Percentiles rank a stretch among this genome's conserved stretches.
phyloP scores from a whole-genome alignment of 2,888 invertebrate species.

The Drosophila pseudotalamancana region DNA sequence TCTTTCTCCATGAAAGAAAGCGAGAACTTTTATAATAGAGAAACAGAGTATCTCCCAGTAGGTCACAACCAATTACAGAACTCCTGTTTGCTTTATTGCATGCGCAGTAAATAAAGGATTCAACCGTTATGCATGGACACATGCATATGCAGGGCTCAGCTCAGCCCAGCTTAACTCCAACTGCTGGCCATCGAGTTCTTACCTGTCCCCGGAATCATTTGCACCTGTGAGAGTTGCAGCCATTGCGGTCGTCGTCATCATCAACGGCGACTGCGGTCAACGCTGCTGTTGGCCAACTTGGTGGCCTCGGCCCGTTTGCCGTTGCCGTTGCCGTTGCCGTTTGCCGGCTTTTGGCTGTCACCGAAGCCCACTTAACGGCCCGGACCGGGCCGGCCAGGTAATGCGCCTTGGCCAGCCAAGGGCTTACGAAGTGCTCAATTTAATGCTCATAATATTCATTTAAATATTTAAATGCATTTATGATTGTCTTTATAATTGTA shows the following conservation, averaged over 20 bases:
- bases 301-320: slow-evolving; percentile 29
- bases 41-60: too few species aligned
- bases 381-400: slow-evolving; percentile 15
- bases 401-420: slow-evolving; percentile 10
- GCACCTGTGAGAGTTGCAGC: slow-evolving; percentile 5
- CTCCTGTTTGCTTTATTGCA: too few species aligned
- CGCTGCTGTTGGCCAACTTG: slow-evolving; percentile 41
- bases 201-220: neutral
- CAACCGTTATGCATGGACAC: slow-evolving; percentile 33
- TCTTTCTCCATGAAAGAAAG: too few species aligned
- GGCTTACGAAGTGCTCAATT: slow-evolving; percentile 20
- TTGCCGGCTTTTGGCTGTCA: slow-evolving; percentile 40
- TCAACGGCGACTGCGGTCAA: slow-evolving; percentile 25
- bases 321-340: too few species aligned
- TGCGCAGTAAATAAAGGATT: slow-evolving; percentile 61
- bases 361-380: slow-evolving; percentile 54
- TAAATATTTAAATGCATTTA: slow-evolving; percentile 43
- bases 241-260: too few species aligned
- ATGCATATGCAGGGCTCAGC: slow-evolving; percentile 40
- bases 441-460: slow-evolving; percentile 40
- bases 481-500: slow-evolving; percentile 15
- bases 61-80: too few species aligned
- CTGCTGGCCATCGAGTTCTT: slow-evolving; percentile 7
- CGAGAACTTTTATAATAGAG: too few species aligned
- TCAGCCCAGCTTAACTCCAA: slow-evolving; percentile 3